Evolutionary conservation across 2,888 invertebrate species (phyloP), one percentile per base, ranked within the genome.

Genomic region (Tuta absoluta): DNA sequence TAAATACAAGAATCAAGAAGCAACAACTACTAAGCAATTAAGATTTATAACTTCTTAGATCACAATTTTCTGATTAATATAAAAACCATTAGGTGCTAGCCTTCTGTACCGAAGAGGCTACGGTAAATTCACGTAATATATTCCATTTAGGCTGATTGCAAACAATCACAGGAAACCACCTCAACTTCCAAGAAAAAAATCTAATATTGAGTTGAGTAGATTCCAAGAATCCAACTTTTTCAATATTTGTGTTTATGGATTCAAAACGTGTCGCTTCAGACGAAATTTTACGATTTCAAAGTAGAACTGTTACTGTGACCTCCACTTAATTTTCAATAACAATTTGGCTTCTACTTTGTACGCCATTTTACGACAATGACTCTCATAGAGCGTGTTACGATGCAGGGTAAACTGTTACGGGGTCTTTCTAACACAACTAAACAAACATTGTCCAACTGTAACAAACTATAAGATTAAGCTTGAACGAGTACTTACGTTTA

Each of bases 191-290:
- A 62, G 51, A 37, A 51, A 51, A 62, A 62, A 62, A 53, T 49
- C 53, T 62, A 38, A 62, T 62, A 62, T 62, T 53, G 62, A 62
- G 62, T 53, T 53, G 51, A 53, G 38, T 53, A 37, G 62, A 51
- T 51, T 62, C 51, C 51, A 37, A 51, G 49, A 49, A 19, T 33
- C 38, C 8, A 62, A 62, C 62, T 62, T 62, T 62, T 62, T 48
- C 57, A 63, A 63, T 63, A 63, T 63, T 63, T 63, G 63, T 63
- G 48, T 58, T 63, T 58, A 63, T 63, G 63, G 53, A 57, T 58
- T 45, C 58, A 58, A 63, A 63, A 63, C 45, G 63, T 62, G 62
- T 53, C 62, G 23, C 38, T 33, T 21, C 24, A 4, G n/a, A 5
- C 24, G 7, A 60, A 45, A 59, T 12, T 23, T 45, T 23, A 45